These are phyloP conservation scores for Pogonus chalceus DNA, from an alignment of 1,140 invertebrate species.

Conservation along the genomic window DNA sequence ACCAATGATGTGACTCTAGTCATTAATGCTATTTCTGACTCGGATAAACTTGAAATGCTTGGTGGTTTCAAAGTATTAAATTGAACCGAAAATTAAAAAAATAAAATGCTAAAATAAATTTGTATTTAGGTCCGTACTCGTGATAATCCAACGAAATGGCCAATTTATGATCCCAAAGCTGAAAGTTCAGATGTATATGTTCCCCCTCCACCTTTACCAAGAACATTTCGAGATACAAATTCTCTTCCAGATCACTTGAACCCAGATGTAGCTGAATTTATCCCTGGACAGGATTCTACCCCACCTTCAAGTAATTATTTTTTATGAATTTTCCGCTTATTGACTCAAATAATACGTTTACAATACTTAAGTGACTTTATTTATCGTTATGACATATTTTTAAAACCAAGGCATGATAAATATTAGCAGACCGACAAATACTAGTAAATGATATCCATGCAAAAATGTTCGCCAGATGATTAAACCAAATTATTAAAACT, in stretches of 20 bases:
- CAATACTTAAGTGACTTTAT: too few relatives aligned
- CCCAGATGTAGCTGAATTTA: conserved; percentile 77
- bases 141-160: conserved; percentile 76
- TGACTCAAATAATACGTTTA: too few relatives aligned
- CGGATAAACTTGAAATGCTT: conserved; percentile 65
- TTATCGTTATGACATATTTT: too few relatives aligned
- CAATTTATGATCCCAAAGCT: conserved; percentile 51
- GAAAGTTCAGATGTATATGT: conserved; percentile 42
- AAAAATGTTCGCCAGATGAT: too few relatives aligned
- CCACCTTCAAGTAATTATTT: conserved; percentile 5
- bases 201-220: conserved; percentile 55
- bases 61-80: conserved; percentile 58
- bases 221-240: conserved; percentile 27
- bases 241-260: conserved; percentile 51
- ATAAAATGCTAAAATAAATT: conserved; percentile 7
- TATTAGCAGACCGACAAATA: too few relatives aligned
- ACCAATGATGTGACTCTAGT: conserved; percentile 78
- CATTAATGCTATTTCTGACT: conserved; percentile 68
- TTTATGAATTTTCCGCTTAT: not conserved
- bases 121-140: conserved; percentile 61
- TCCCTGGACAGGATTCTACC: conserved; percentile 40
- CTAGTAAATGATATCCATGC: too few relatives aligned
- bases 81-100: not conserved
- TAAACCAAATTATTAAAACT: too few relatives aligned
- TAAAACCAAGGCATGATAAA: too few relatives aligned